A percentile compares a stretch with the other conserved stretches of the same genome.
phyloP scores from a whole-genome alignment of 2,113 vertebrate genomes.

The Melanerpes formicivorus region DNA sequence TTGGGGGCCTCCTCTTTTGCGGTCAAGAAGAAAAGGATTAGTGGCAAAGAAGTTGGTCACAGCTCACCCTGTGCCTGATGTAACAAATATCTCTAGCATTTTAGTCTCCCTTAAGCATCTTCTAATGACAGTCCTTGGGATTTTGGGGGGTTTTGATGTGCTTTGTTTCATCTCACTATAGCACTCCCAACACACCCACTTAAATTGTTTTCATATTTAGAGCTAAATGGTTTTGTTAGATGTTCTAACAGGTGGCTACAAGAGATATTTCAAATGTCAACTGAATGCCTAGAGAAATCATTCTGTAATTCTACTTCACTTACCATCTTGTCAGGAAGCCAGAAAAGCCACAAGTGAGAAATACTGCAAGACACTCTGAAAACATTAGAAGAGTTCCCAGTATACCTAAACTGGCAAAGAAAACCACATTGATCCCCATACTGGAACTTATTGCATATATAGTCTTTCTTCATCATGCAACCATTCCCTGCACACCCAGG shows the following conservation, averaged over 20 bases:
- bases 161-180: neutral
- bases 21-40: neutral
- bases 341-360: constrained; percentile 44
- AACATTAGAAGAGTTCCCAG: neutral
- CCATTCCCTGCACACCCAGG: neutral
- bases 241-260: neutral
- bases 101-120: neutral
- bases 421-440: neutral
- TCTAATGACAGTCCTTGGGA: neutral
- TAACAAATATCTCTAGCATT: neutral
- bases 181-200: neutral
- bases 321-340: constrained; percentile 18
- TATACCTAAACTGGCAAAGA: neutral
- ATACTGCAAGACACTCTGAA: neutral
- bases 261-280: neutral
- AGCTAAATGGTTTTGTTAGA: neutral
- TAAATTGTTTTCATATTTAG: neutral
- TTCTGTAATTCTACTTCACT: neutral
- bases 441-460: neutral
- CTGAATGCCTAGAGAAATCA: neutral
- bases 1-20: neutral
- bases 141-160: neutral
- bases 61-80: neutral
- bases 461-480: neutral
- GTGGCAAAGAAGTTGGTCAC: neutral